Base-by-base conservation (phyloP, 2,113 vertebrate species). In the Xiphorhynchus elegans region DNA sequence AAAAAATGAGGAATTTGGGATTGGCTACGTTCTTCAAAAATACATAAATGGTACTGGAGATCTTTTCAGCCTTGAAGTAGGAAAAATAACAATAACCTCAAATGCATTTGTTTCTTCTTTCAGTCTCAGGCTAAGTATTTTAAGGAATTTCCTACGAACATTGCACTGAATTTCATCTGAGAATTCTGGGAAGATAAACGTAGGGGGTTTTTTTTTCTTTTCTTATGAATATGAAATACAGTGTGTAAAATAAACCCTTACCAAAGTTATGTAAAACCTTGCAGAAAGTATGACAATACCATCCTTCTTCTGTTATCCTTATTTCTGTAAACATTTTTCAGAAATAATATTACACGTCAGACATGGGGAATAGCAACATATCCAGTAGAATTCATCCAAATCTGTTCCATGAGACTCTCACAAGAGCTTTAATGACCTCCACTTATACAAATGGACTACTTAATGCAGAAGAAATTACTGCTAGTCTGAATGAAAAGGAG, bases 401-500 rank as follows among this genome's bases (percentile, higher is more conserved):
- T 94, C 72, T 62, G 75, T 77, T 95, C 68, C 58, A 87, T 11
- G 23, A 72, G 83, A 44, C 37, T 84, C 95, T 94, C 75, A 66
- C 4, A 87, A n/a, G 80, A 95, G 39, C 47, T 89, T 93, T 97
- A 97, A 97, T 91, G 90, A 94, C 66, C 44, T 70, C 83, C 47
- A 55, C 56, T 96, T 84, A 82, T 75, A 95, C 83, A 94, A 93
- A 95, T 82, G 55, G 82, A 58, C 82, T 96, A 35, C 74, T 93
- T 92, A 86, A 73, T 94, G 89, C 64, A 91, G 64, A 94, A 91
- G 59, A 93, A 80, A 95, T 78, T 78, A 87, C 72, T 96, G 75
- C 28, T 73, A 16, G 35, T 47, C 76, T 94, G 78, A 96, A 97
- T 82, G 67, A 91, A 97, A 93, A 81, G 64, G 56, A 94, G 64